Evolutionary conservation across 2,888 invertebrate species (phyloP).

Genomic region (Drosophila limbata): DNA sequence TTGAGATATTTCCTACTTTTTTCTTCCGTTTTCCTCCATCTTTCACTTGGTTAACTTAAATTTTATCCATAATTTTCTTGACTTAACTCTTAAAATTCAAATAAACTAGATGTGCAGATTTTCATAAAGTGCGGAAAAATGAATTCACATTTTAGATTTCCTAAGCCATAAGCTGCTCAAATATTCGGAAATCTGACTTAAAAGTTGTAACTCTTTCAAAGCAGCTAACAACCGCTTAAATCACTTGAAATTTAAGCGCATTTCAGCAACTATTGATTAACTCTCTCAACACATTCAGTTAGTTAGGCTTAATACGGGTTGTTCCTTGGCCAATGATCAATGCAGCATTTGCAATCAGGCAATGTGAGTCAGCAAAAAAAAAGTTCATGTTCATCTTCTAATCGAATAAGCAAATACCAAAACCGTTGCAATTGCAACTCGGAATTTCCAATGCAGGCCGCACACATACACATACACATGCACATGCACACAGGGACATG

Average conservation of each 20-base stretch:
- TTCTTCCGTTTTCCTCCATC: too few species aligned
- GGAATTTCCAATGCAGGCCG: conserved; percentile 12
- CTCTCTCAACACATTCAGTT: conserved; percentile 1
- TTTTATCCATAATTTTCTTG: too few species aligned
- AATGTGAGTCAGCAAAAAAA: conserved; percentile 22
- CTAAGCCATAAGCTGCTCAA: neutral
- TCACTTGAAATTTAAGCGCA: neutral
- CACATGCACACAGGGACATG: neutral
- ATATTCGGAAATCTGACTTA: neutral
- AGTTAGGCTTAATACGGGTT: neutral
- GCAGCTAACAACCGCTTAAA: neutral
- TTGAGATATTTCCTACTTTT: too few species aligned
- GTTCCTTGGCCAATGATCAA: conserved; percentile 1
- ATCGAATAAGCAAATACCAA: conserved; percentile 48
- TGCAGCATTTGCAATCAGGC: conserved; percentile 14
- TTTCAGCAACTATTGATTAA: conserved; percentile 1
- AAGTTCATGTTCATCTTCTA: conserved; percentile 34
- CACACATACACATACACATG: conserved; percentile 1
- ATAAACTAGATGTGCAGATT: too few species aligned
- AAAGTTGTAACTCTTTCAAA: neutral
- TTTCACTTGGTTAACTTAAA: too few species aligned
- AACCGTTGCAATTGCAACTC: conserved; percentile 24
- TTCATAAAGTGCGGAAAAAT: too few species aligned
- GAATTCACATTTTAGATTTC: neutral
- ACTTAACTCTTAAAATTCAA: too few species aligned